phyloP scores from a whole-genome alignment of 1,140 invertebrate species.

The Papilio machaon region DNA sequence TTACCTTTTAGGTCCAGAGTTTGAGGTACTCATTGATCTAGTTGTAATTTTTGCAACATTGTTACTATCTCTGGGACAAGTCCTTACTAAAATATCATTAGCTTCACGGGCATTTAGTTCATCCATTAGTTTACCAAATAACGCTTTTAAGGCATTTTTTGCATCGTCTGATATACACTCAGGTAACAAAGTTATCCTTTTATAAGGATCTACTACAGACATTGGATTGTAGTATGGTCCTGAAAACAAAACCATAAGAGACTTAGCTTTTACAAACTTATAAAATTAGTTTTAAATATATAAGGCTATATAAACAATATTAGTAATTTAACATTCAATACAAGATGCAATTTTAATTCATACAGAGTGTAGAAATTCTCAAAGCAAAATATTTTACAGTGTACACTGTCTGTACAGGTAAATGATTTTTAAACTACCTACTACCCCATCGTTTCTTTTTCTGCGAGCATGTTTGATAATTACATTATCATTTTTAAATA shows the following conservation, averaged over 20 bases:
- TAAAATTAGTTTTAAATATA: too few relatives aligned
- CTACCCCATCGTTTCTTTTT: neutral
- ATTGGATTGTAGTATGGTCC: slow-evolving; percentile 83
- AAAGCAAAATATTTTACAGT: neutral
- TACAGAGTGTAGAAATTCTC: neutral
- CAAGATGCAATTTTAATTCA: too few relatives aligned
- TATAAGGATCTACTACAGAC: slow-evolving; percentile 85
- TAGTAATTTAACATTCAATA: too few relatives aligned
- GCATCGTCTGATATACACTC: slow-evolving; percentile 86
- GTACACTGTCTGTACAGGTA: neutral
- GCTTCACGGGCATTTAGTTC: slow-evolving; percentile 89
- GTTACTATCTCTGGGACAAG: slow-evolving; percentile 84
- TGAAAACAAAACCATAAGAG: slow-evolving; percentile 46
- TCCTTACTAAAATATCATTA: slow-evolving; percentile 90
- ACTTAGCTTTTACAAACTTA: neutral
- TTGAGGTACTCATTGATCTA: slow-evolving; percentile 68
- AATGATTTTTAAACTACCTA: neutral
- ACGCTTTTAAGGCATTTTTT: slow-evolving; percentile 84
- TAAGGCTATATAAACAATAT: too few relatives aligned
- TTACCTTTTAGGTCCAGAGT: slow-evolving; percentile 67
- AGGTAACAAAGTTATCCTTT: slow-evolving; percentile 90
- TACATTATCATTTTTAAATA: too few relatives aligned
- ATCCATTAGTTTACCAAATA: slow-evolving; percentile 86
- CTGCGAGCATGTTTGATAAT: neutral
- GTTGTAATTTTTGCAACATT: slow-evolving; percentile 73